A percentile compares a stretch with the other conserved stretches of the same genome.
phyloP scores from a whole-genome alignment of 2,888 invertebrate genomes.

The Athalia rosae region DNA sequence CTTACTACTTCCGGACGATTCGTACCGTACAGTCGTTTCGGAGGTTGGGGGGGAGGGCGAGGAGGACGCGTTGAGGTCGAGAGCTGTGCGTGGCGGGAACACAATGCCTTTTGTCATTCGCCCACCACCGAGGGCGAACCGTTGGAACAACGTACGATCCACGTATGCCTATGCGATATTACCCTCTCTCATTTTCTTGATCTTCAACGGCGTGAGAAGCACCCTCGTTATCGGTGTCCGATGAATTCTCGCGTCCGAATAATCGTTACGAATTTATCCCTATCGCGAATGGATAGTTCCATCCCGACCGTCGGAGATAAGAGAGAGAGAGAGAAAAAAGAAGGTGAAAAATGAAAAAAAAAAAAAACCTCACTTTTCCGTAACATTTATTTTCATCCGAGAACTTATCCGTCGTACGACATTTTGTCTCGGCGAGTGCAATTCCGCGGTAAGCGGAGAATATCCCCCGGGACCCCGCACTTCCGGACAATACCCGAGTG shows the following conservation, averaged over 20 bases:
- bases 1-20: constrained; percentile 19
- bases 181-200: background rate
- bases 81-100: constrained; percentile 72
- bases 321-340: too few relatives aligned
- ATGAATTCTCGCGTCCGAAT: too few relatives aligned
- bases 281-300: too few relatives aligned
- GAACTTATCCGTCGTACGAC: too few relatives aligned
- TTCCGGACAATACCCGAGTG: constrained; percentile 30
- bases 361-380: too few relatives aligned
- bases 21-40: constrained; percentile 16
- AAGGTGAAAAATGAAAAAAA: too few relatives aligned
- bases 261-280: too few relatives aligned
- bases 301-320: too few relatives aligned
- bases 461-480: constrained; percentile 29
- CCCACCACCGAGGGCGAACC: constrained; percentile 23
- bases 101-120: constrained; percentile 70
- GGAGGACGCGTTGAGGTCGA: constrained; percentile 66
- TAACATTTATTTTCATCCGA: too few relatives aligned
- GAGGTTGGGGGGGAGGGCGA: constrained; percentile 59
- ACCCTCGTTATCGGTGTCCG: too few relatives aligned
- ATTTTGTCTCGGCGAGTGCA: background rate
- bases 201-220: background rate
- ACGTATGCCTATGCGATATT: background rate
- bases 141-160: constrained; percentile 29
- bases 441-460: constrained; percentile 18